Percentiles rank a stretch among this genome's conserved stretches.
Evolutionary conservation across 2,797 vertebrate species (phyloP).

Genomic region (Falco berigora): DNA sequence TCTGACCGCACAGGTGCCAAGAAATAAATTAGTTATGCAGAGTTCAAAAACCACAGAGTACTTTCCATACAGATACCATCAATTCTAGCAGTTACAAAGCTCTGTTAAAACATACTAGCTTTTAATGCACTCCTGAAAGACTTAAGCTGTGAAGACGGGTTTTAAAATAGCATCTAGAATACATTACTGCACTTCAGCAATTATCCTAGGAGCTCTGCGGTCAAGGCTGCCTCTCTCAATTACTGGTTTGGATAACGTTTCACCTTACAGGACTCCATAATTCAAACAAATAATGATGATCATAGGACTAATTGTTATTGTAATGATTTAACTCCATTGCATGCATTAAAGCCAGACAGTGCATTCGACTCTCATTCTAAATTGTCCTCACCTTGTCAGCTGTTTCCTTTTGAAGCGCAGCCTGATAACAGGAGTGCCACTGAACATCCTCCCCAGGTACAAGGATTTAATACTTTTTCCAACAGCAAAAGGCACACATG

Average conservation of each 20-base stretch:
- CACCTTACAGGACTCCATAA: neutral
- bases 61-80: conserved; percentile 37
- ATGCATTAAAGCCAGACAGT: neutral
- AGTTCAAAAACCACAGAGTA: conserved; percentile 26
- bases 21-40: conserved; percentile 57
- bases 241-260: neutral
- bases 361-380: neutral
- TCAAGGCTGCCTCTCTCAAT: neutral
- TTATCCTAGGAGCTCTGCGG: neutral
- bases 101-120: neutral
- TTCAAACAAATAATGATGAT: neutral
- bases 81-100: neutral
- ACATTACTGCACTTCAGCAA: neutral
- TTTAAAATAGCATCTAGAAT: neutral
- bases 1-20: conserved; percentile 72
- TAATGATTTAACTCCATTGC: neutral
- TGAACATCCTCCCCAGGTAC: conserved; percentile 95
- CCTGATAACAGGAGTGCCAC: conserved; percentile 85
- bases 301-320: neutral
- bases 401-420: conserved; percentile 88
- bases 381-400: conserved; percentile 82
- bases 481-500: conserved; percentile 78
- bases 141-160: neutral
- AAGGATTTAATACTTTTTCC: conserved; percentile 88
- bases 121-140: neutral